These are phyloP conservation scores for Oenanthe melanoleuca DNA, from an alignment of 2,113 vertebrate genomes.

Conservation along the genomic window DNA sequence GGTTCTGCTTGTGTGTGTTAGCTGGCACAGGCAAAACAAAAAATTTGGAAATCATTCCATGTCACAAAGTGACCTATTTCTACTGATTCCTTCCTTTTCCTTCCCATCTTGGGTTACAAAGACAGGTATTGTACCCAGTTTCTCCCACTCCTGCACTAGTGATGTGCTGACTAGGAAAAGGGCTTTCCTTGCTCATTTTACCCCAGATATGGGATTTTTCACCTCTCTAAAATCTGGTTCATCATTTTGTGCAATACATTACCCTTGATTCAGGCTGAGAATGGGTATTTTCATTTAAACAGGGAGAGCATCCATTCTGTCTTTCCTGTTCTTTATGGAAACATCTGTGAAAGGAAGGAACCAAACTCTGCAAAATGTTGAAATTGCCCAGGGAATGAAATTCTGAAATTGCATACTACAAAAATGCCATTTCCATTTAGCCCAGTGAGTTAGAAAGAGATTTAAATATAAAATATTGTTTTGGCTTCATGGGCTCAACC, in stretches of 20 bases:
- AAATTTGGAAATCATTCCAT: neutral
- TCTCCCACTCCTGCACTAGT: neutral
- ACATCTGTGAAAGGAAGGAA: neutral
- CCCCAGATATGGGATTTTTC: neutral
- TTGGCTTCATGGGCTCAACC: neutral
- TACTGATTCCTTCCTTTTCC: neutral
- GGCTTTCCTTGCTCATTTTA: neutral
- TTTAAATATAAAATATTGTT: neutral
- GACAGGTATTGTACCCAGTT: neutral
- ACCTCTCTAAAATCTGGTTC: neutral
- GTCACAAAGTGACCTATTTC: neutral
- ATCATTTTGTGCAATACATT: neutral
- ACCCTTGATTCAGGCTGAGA: neutral
- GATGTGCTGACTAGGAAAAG: neutral
- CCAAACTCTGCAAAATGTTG: neutral
- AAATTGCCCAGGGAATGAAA: conserved; percentile 10
- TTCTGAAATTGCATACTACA: neutral
- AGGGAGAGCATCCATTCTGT: neutral
- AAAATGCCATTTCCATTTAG: neutral
- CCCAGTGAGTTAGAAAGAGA: neutral
- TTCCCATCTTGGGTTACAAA: neutral
- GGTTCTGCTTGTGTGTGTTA: neutral
- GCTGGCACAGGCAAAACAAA: neutral
- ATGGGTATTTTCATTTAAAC: neutral
- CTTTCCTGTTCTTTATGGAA: neutral